Conservation (phyloP, 2,888 invertebrate genomes). For the Plagodis pulveraria region DNA sequence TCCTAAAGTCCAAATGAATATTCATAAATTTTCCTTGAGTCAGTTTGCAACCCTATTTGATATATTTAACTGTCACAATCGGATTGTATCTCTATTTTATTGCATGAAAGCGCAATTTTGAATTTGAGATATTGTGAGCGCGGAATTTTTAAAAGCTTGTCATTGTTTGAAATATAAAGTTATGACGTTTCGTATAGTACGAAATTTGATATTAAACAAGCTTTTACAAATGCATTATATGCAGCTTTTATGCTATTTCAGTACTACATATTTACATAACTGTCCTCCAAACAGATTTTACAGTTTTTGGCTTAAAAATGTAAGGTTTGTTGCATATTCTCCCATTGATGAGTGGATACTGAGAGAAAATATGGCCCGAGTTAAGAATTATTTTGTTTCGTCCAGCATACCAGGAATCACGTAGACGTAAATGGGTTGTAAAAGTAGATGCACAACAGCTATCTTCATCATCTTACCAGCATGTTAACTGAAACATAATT, state of each 20-base stretch:
- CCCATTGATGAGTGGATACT: too few relatives aligned
- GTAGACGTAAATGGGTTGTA: too few relatives aligned
- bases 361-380: too few relatives aligned
- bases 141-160: constrained; percentile 38
- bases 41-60: constrained; percentile 14
- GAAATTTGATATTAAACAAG: constrained; percentile 9
- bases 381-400: too few relatives aligned
- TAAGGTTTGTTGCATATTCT: too few relatives aligned
- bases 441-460: too few relatives aligned
- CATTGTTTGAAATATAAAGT: constrained; percentile 41
- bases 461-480: too few relatives aligned
- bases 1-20: background rate
- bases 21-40: background rate
- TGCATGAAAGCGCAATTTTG: constrained; percentile 29
- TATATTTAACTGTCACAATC: constrained; percentile 23
- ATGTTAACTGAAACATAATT: too few relatives aligned
- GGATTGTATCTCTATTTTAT: constrained; percentile 29
- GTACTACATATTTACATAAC: background rate
- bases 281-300: too few relatives aligned
- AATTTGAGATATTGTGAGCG: constrained; percentile 28
- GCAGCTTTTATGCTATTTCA: background rate
- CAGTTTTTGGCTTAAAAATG: too few relatives aligned
- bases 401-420: too few relatives aligned
- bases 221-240: constrained; percentile 3
- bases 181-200: constrained; percentile 29